These are phyloP conservation scores for Hypanus sabinus DNA, from an alignment of 2,113 vertebrate genomes.

Conservation along the genomic window DNA sequence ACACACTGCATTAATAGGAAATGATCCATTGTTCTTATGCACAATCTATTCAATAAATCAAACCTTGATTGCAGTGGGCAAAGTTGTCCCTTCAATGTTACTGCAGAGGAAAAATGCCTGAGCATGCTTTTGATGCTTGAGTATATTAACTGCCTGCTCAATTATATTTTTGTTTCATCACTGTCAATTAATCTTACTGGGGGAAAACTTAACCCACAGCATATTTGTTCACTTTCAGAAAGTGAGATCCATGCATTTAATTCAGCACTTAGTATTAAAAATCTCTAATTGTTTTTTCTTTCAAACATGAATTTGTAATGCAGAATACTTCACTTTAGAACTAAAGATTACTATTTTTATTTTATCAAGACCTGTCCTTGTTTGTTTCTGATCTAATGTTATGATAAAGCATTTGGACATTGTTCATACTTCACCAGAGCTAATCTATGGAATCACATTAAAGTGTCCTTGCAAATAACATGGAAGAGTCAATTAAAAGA, in stretches of 20 bases:
- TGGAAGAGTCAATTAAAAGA: conserved; percentile 6
- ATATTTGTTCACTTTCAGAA: not conserved
- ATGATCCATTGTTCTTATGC: not conserved
- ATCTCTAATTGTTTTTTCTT: not conserved
- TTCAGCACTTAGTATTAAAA: not conserved
- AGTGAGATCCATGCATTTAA: not conserved
- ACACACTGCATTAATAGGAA: conserved; percentile 7
- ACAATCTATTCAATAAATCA: not conserved
- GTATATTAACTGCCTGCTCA: not conserved
- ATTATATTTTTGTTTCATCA: not conserved
- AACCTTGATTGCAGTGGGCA: not conserved
- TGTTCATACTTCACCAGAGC: not conserved
- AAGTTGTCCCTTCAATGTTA: not conserved
- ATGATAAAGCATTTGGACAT: not conserved
- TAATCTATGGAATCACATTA: conserved; percentile 25
- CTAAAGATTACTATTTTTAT: not conserved
- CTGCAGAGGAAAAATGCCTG: not conserved
- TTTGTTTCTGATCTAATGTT: not conserved
- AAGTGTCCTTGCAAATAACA: not conserved
- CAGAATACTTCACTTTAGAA: not conserved
- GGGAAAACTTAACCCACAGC: not conserved
- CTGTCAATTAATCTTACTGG: not conserved
- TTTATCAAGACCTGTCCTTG: not conserved
- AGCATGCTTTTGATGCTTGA: not conserved
- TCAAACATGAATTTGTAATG: not conserved